Percentiles rank a stretch among this genome's conserved stretches.
Conservation (phyloP, 2,888 invertebrate genomes). For the Coleophora deauratella region DNA sequence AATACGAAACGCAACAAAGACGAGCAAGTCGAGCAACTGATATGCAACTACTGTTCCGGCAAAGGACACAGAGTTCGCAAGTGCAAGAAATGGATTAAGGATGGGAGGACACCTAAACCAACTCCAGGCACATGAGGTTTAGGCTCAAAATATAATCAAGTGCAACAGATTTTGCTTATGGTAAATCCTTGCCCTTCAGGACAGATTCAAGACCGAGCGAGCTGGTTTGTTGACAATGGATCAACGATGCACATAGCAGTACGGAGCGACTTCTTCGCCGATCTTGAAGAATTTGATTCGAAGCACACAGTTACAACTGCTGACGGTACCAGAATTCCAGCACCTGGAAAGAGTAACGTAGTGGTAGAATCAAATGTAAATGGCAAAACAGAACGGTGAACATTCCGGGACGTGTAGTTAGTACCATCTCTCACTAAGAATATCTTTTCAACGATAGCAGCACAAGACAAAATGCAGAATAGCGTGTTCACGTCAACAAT, state of each 20-base stretch:
- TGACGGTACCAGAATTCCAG: neutral
- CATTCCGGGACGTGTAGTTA: neutral
- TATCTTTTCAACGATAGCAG: slow-evolving; percentile 1
- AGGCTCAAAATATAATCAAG: neutral
- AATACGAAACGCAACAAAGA: neutral
- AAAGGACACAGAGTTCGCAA: too few species aligned
- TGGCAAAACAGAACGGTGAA: neutral
- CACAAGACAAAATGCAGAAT: slow-evolving; percentile 2
- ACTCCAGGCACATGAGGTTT: neutral
- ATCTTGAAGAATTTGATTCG: neutral
- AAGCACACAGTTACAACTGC: neutral
- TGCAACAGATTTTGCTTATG: neutral
- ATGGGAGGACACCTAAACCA: slow-evolving; percentile 1
- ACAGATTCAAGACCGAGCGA: neutral
- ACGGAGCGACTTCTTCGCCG: neutral
- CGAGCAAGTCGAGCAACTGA: neutral
- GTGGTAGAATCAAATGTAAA: neutral
- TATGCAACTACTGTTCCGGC: neutral
- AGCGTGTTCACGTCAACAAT: neutral
- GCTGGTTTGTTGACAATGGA: slow-evolving; percentile 1
- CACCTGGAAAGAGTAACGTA: neutral
- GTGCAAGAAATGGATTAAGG: slow-evolving; percentile 1
- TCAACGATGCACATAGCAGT: neutral
- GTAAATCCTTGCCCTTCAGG: neutral
- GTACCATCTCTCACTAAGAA: slow-evolving; percentile 1